Base-by-base conservation (phyloP, 2,888 invertebrate species). In the Dynastes grantii region DNA sequence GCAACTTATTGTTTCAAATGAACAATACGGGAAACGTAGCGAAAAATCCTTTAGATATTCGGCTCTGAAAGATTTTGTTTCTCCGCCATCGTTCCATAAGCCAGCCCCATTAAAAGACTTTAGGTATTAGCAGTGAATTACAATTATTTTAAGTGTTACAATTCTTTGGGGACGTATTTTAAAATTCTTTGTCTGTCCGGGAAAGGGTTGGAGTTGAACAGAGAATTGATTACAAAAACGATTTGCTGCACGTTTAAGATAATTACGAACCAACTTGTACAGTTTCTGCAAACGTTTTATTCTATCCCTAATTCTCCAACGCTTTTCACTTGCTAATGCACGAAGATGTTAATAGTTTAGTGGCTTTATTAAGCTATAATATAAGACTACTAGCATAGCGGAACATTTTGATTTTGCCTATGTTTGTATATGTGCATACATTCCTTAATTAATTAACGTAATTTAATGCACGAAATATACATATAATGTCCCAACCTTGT, bases 81-180 rank as follows among this genome's bases (percentile, higher is more conserved):
- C 70, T 8, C 68, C 45, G 49, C 65, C 70, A 49, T 64, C 65
- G 77, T 65, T 81, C 81, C 80, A 76, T 80, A 79, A 79, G 55
- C 61, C 78, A 70, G 53, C 79, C 78, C 76, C 63, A 68, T 82
- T 81, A 80, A 82, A 78, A 81, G 80, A 78, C 78, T 63, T 79
- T 77, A 61, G 79, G 80, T 80, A 81, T 83, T 82, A 82, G 79
- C 83, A 82, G 82, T 81, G 81, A 84, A 85, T 84, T 85, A 86
- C 86, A 87, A 87, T 87, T 87, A 87, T 86, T 85, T 85, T 85
- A 86, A 87, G 87, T 87, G 87, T 86, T 85, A 84, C 84, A 84
- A 84, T 84, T 85, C 86, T 83, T 82, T 81, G 82, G 86, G 85
- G 85, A 85, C 83, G 85, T 82, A 84, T 86, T 85, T 83, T 70